Percentiles rank a stretch among this genome's conserved stretches.
phyloP scores from a whole-genome alignment of 92 coral and sea anemone species.

The Porites cylindrica region DNA sequence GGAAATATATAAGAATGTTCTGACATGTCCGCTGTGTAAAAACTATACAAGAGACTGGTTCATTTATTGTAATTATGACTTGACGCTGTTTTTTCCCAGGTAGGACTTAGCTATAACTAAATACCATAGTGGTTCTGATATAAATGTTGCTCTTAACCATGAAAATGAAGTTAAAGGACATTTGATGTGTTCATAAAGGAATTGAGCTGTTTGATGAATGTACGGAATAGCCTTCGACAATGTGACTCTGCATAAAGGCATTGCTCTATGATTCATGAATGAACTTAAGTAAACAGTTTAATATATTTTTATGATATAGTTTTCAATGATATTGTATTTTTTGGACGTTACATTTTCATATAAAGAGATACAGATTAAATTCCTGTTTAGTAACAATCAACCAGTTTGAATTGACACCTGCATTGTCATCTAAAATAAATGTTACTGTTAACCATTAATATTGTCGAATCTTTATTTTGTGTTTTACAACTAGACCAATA shows the following conservation, averaged over 20 bases:
- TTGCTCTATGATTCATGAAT: not conserved
- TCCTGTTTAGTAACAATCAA: not conserved
- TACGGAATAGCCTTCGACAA: not conserved
- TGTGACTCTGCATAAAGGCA: not conserved
- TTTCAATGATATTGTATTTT: too few relatives aligned
- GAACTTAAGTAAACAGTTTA: not conserved
- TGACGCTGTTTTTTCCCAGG: too few relatives aligned
- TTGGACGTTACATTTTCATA: not conserved
- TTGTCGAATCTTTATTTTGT: too few relatives aligned
- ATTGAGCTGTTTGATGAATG: too few relatives aligned
- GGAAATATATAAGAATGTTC: too few relatives aligned
- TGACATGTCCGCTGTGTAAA: too few relatives aligned
- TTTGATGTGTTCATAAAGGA: not conserved
- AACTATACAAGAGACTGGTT: too few relatives aligned
- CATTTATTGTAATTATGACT: too few relatives aligned
- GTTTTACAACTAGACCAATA: too few relatives aligned
- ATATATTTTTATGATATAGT: too few relatives aligned
- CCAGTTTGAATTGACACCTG: not conserved
- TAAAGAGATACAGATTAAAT: not conserved
- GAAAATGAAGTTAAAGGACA: not conserved
- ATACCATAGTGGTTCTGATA: too few relatives aligned
- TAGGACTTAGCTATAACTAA: too few relatives aligned
- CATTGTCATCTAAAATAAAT: not conserved
- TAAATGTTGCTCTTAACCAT: not conserved
- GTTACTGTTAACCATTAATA: not conserved